These are phyloP conservation scores for Cynaeus angustus DNA, from an alignment of 2,888 invertebrate species.

Conservation along the genomic window DNA sequence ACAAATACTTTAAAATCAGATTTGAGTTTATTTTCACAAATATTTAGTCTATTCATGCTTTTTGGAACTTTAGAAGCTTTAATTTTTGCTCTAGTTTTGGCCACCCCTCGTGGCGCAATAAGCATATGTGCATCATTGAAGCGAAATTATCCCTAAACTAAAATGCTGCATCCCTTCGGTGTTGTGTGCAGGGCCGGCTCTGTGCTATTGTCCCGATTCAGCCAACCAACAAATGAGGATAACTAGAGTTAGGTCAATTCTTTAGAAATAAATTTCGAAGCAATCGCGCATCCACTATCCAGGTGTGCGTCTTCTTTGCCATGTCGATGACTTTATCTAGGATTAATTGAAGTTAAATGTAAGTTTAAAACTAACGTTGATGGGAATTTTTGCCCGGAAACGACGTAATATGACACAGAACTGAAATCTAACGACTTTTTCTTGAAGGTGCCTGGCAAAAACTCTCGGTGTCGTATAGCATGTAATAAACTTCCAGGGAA, in stretches of 20 bases:
- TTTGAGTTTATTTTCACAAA: too few relatives aligned
- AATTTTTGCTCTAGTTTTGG: constrained; percentile 45
- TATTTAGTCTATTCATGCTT: too few relatives aligned
- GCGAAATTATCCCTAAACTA: constrained; percentile 63
- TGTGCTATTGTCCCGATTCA: constrained; percentile 65
- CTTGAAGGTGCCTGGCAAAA: constrained; percentile 34
- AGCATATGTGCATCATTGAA: constrained; percentile 63
- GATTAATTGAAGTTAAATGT: constrained; percentile 62
- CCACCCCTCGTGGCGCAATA: constrained; percentile 54
- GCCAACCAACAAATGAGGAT: constrained; percentile 71
- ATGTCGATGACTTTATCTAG: constrained; percentile 61
- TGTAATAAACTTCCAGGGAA: constrained; percentile 60
- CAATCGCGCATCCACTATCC: constrained; percentile 64
- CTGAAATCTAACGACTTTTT: constrained; percentile 44
- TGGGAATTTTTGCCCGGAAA: constrained; percentile 43
- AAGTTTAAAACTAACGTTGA: constrained; percentile 8
- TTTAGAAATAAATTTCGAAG: constrained; percentile 64
- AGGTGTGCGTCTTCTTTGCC: constrained; percentile 62
- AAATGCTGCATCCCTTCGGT: constrained; percentile 58
- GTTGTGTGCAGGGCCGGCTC: constrained; percentile 63
- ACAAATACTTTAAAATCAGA: too few relatives aligned
- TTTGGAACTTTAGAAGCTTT: constrained; percentile 2
- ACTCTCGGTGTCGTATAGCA: constrained; percentile 59
- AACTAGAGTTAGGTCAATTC: constrained; percentile 72
- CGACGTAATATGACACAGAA: constrained; percentile 25